Evolutionary conservation across 2,113 vertebrate genomes (phyloP).

Genomic region (Ophiodon elongatus): DNA sequence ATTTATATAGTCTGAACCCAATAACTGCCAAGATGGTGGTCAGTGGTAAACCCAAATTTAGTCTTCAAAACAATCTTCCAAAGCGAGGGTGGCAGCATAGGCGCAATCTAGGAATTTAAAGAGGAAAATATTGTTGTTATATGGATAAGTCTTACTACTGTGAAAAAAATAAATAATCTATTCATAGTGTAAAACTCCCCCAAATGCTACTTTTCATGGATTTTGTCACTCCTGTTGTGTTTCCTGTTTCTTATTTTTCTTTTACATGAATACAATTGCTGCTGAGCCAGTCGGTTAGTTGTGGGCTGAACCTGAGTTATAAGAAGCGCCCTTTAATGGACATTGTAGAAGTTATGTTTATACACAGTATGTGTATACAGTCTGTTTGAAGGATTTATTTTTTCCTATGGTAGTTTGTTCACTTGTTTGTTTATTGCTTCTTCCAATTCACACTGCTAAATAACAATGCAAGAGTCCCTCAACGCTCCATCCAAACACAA

Average conservation of each 20-base stretch:
- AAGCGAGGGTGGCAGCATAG: not conserved
- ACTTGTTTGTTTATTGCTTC: not conserved
- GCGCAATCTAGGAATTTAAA: not conserved
- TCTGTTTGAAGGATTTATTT: not conserved
- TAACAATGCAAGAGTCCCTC: not conserved
- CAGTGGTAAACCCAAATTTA: slow-evolving; percentile 23
- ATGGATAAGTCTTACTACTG: not conserved
- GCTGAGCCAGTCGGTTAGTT: not conserved
- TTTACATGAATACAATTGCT: not conserved
- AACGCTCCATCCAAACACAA: not conserved
- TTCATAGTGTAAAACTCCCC: not conserved
- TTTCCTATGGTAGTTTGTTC: not conserved
- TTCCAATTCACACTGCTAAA: not conserved
- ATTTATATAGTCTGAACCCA: not conserved
- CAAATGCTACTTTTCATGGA: not conserved
- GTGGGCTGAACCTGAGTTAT: not conserved
- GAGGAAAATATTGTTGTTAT: not conserved
- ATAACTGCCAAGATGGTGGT: not conserved
- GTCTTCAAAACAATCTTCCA: not conserved
- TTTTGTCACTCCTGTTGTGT: not conserved
- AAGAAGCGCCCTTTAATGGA: not conserved
- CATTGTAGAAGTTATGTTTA: not conserved
- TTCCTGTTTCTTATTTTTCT: not conserved
- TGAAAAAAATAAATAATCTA: not conserved
- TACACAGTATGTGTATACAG: not conserved